Conservation (phyloP, 2,888 invertebrate species). For the Arctia plantaginis region DNA sequence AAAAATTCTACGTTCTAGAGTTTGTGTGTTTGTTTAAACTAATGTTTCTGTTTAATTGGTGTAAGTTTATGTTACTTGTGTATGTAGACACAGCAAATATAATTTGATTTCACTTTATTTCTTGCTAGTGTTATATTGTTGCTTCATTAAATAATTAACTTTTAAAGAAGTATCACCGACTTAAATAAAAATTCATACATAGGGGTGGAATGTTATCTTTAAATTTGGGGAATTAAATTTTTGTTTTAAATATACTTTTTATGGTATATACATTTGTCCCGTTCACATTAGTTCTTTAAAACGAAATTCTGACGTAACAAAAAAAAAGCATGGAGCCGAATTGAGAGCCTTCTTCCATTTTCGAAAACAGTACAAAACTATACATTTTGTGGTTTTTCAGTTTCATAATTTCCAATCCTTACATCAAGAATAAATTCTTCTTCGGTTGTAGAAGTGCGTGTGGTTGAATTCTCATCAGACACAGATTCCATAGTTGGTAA, state of each 20-base stretch:
- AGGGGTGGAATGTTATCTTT: no score
- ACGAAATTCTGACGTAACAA: background rate
- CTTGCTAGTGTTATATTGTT: background rate
- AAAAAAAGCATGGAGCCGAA: background rate
- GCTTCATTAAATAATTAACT: no score
- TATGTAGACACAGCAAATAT: background rate
- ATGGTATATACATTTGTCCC: no score
- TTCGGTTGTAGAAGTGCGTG: background rate
- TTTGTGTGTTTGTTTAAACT: background rate
- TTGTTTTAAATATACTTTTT: no score
- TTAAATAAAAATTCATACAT: background rate
- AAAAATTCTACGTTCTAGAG: background rate
- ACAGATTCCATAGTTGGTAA: background rate
- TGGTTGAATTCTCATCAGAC: background rate
- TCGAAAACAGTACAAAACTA: background rate
- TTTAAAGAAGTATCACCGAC: no score
- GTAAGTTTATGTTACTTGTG: background rate
- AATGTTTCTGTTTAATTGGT: background rate
- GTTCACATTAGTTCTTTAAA: background rate
- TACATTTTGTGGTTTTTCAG: background rate
- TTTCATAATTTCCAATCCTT: background rate
- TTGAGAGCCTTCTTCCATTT: background rate
- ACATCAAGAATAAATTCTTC: slow-evolving; percentile 4
- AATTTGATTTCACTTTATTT: background rate
- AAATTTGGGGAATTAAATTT: no score